Base-by-base conservation (phyloP, 2,888 invertebrate genomes). In the Euzetes globulus region DNA sequence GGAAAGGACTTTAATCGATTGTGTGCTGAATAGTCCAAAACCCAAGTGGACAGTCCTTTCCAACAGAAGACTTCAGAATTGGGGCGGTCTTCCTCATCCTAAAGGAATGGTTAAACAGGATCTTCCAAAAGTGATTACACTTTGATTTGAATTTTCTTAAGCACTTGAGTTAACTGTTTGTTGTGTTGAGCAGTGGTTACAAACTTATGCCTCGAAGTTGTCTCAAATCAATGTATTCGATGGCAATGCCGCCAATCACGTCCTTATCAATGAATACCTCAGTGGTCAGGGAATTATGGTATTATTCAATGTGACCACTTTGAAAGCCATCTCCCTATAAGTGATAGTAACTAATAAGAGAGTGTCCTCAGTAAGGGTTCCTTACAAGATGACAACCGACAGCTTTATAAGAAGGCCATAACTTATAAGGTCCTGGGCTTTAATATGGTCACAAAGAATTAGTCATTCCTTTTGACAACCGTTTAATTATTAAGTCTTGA, bases 11-110 rank as follows among this genome's bases (percentile, higher is more conserved):
- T 87, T 98, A 77, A 80, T 94, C 68, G 86, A 87, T 47, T 86
- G 88, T 78, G 88, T 97, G 29, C 89, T 92, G 80, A 84, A 85
- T 52, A 88, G 89, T 13, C 97, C 98, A 0, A 81, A 91, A 88
- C 96, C 97, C 11, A 95, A 95, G 84, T 99, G 99, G 99, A 94
- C 94, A 1, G 91, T 91, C 81, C 85, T 99, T 55, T 88, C 90
- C 25, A 90, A 94, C 81, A 87, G 98, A 78, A 87, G 96, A 77
- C 85, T 99, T n/a, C 95, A 98, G 82, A 97, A 98, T 83, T 99
- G 97, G 89, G 98, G 98, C 29, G 98, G 98, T 0, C 85, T 95
- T 74, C 96, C 97, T 0, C 94, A 94, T 82, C 87, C 87, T 19
- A 94, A 92, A 80, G 95, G 94, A 75, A 94, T 98, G 92, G 88